phyloP scores from a whole-genome alignment of 2,888 invertebrate genomes.

The Pseudeuparius sepicola region DNA sequence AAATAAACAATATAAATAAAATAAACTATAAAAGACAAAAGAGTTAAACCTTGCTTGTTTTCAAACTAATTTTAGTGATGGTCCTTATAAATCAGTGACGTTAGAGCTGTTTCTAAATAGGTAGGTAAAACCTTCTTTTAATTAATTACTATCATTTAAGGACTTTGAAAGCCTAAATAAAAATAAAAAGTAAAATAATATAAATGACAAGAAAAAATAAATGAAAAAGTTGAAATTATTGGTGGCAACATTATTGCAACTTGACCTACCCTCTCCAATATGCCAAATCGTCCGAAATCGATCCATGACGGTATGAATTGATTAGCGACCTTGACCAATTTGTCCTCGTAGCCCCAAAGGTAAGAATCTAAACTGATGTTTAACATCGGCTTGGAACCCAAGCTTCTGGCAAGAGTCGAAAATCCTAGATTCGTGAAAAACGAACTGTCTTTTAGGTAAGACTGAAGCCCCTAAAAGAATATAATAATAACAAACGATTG shows the following conservation, averaged over 20 bases:
- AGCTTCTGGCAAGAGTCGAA: slow-evolving; percentile 44
- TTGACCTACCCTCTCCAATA: slow-evolving; percentile 66
- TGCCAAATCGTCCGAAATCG: slow-evolving; percentile 68
- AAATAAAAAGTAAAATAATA: neutral
- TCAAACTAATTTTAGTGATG: too few species aligned
- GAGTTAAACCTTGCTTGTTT: too few species aligned
- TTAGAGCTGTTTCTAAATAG: too few species aligned
- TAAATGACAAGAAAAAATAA: neutral
- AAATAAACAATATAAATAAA: too few species aligned
- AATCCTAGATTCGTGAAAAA: slow-evolving; percentile 51
- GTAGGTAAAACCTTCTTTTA: too few species aligned
- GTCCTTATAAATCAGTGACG: too few species aligned
- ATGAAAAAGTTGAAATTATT: slow-evolving; percentile 7
- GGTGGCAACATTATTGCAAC: too few species aligned
- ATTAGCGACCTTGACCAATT: slow-evolving; percentile 58
- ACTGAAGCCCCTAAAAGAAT: slow-evolving; percentile 45
- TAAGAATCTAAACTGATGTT: slow-evolving; percentile 57
- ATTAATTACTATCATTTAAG: slow-evolving; percentile 1
- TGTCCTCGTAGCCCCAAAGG: slow-evolving; percentile 76
- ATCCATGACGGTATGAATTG: slow-evolving; percentile 65
- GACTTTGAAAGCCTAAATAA: slow-evolving; percentile 5
- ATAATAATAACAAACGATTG: slow-evolving; percentile 1
- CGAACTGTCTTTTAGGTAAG: slow-evolving; percentile 44
- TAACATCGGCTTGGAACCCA: slow-evolving; percentile 53
- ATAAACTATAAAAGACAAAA: too few species aligned